Percentiles rank a stretch among this genome's conserved stretches.
These are phyloP conservation scores for Oscarella lobularis DNA, from an alignment of 37 sponge, comb jelly and placozoan species.

Conservation along the genomic window DNA sequence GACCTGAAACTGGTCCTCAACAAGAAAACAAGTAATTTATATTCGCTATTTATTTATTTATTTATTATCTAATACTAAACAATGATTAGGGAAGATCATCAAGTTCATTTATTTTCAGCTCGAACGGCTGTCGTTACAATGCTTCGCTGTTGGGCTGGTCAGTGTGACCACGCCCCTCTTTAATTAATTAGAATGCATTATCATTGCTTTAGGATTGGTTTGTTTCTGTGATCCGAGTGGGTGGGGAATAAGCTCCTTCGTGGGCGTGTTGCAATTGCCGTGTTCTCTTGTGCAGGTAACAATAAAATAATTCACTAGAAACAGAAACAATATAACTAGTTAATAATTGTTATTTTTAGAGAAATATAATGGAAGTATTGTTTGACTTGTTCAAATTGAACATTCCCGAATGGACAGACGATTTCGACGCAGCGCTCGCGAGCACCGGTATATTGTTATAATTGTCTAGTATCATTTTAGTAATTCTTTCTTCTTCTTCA, in stretches of 20 bases:
- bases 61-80: too few relatives aligned
- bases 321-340: too few relatives aligned
- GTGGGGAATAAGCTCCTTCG: background rate
- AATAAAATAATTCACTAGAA: too few relatives aligned
- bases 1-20: too few relatives aligned
- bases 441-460: conserved; percentile 42
- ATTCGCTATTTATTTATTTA: too few relatives aligned
- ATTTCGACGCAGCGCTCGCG: conserved; percentile 29
- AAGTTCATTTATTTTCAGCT: background rate
- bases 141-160: background rate
- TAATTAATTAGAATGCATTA: background rate
- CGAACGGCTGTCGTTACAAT: background rate
- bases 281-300: background rate
- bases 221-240: background rate
- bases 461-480: background rate
- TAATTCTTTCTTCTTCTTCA: background rate
- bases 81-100: background rate
- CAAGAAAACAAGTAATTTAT: too few relatives aligned
- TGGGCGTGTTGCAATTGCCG: background rate
- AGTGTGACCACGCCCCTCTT: too few relatives aligned
- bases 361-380: conserved; percentile 50
- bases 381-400: conserved; percentile 60
- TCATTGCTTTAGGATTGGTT: background rate
- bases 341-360: conserved; percentile 26
- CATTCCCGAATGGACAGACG: conserved; percentile 62